Percentiles rank a stretch among this genome's conserved stretches.
Evolutionary conservation across 30 jellyfish, hydroid and myxozoan genomes (phyloP).

Genomic region (Chironex yamaguchii): DNA sequence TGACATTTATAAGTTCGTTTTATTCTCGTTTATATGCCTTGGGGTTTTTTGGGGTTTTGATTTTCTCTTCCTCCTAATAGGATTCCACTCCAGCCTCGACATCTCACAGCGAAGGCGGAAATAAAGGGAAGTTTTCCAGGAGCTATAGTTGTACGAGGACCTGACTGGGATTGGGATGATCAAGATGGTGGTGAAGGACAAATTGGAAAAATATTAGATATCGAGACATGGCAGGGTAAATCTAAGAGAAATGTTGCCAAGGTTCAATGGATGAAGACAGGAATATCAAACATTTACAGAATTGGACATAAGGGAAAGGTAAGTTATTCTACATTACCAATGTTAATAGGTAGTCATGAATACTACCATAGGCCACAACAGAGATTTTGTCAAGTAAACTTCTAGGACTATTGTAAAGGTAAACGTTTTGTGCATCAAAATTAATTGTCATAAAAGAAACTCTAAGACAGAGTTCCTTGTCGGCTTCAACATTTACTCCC

Average conservation of each 20-base stretch:
- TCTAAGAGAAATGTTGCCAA: slow-evolving; percentile 70
- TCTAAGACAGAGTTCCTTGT: too few species aligned
- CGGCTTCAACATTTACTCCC: too few species aligned
- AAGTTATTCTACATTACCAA: background rate
- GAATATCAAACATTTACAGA: slow-evolving; percentile 61
- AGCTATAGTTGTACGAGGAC: slow-evolving; percentile 72
- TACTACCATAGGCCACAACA: too few species aligned
- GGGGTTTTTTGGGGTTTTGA: too few species aligned
- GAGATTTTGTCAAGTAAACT: background rate
- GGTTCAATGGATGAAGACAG: slow-evolving; percentile 67
- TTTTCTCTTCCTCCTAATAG: too few species aligned
- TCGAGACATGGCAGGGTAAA: slow-evolving; percentile 65
- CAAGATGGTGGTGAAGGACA: slow-evolving; percentile 85
- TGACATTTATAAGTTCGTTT: too few species aligned
- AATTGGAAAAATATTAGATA: slow-evolving; percentile 63
- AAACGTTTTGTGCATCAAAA: too few species aligned
- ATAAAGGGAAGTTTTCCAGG: slow-evolving; percentile 74
- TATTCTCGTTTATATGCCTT: too few species aligned
- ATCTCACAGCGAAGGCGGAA: slow-evolving; percentile 37
- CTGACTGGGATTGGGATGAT: slow-evolving; percentile 80
- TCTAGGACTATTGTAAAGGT: too few species aligned
- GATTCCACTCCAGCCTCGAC: slow-evolving; percentile 43
- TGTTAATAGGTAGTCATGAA: background rate
- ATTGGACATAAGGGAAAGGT: slow-evolving; percentile 81
- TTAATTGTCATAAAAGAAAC: too few species aligned